Evolutionary conservation across 2,888 invertebrate species (phyloP).

Genomic region (Hydrotaea cyrtoneurina): DNA sequence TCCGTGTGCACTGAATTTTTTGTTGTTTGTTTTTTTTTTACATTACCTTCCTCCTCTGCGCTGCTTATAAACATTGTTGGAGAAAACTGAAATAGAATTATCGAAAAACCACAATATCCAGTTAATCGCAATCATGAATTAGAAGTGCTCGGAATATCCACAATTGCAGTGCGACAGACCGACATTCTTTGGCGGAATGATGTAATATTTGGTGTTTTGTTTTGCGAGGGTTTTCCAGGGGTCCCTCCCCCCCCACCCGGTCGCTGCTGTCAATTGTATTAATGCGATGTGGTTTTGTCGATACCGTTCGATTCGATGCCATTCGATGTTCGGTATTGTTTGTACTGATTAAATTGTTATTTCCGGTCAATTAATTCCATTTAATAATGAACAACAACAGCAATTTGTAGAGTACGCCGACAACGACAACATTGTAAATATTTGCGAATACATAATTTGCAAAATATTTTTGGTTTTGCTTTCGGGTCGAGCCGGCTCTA

Average conservation of each 20-base stretch:
- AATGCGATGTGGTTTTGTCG: background rate
- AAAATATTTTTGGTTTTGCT: background rate
- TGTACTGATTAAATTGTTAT: slow-evolving; percentile 62
- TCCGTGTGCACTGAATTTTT: too few species aligned
- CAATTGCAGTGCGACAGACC: too few species aligned
- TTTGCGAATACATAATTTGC: slow-evolving; percentile 5
- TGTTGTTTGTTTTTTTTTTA: too few species aligned
- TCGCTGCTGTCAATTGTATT: background rate
- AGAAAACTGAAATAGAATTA: background rate
- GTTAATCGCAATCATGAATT: background rate
- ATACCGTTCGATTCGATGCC: background rate
- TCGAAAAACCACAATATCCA: background rate
- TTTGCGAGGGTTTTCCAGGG: background rate
- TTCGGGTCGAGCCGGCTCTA: background rate
- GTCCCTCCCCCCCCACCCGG: background rate
- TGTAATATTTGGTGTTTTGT: background rate
- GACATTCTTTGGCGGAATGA: background rate
- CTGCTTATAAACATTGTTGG: too few species aligned
- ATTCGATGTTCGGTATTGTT: slow-evolving; percentile 21
- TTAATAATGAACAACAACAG: background rate
- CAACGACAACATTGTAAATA: slow-evolving; percentile 21
- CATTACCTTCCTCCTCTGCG: too few species aligned
- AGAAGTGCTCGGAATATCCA: background rate
- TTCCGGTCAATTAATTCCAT: slow-evolving; percentile 61
- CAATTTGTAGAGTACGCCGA: background rate